Conservation (phyloP, 2,113 vertebrate species). For the Suricata suricatta region DNA sequence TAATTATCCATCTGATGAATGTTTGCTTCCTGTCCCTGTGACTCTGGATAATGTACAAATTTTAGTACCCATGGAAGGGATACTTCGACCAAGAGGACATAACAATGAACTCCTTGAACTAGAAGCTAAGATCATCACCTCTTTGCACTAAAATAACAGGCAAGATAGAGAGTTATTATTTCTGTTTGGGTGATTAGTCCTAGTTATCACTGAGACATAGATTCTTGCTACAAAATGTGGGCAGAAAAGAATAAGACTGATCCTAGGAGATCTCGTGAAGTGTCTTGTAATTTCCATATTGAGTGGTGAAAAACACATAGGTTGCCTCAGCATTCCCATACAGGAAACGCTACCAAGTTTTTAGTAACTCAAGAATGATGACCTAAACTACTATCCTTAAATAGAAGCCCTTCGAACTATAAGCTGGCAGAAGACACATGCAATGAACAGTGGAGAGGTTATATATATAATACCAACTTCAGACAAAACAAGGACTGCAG, state of each 20-base stretch:
- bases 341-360: not conserved
- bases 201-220: not conserved
- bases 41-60: not conserved
- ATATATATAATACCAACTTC: not conserved
- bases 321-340: not conserved
- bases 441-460: not conserved
- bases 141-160: not conserved
- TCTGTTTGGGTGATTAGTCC: not conserved
- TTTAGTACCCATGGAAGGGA: not conserved
- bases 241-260: not conserved
- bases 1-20: not conserved
- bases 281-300: not conserved
- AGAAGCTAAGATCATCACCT: not conserved
- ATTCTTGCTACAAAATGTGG: not conserved
- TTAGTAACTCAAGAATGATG: not conserved
- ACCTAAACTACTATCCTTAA: not conserved
- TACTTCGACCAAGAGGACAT: not conserved
- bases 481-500: not conserved
- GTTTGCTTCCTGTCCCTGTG: not conserved
- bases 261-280: not conserved
- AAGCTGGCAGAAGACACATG: not conserved
- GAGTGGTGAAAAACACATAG: not conserved
- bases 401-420: not conserved
- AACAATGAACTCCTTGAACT: not conserved
- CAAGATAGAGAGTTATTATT: not conserved